These are phyloP conservation scores for Dysmachus trigonus DNA, from an alignment of 2,888 invertebrate species.

Conservation along the genomic window DNA sequence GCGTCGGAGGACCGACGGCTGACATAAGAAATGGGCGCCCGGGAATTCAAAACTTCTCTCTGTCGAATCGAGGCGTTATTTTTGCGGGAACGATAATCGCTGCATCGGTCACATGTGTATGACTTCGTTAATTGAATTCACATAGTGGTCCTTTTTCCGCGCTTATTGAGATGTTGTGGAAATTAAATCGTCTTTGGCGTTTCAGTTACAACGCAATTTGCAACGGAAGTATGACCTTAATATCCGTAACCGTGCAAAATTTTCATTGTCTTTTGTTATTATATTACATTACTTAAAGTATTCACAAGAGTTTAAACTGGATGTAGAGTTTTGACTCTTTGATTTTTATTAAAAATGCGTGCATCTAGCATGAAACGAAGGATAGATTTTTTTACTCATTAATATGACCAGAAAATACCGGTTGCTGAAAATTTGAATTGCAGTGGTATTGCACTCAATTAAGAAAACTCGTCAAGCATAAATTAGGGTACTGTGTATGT, in stretches of 20 bases:
- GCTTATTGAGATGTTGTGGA: conserved; percentile 28
- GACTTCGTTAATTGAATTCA: conserved; percentile 40
- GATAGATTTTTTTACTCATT: too few relatives aligned
- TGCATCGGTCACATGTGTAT: conserved; percentile 41
- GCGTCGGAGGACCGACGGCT: background rate
- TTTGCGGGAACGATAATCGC: conserved; percentile 38
- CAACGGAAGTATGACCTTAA: conserved; percentile 34
- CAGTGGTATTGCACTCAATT: too few relatives aligned
- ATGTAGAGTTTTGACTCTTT: background rate
- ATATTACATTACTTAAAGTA: background rate
- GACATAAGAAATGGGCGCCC: background rate
- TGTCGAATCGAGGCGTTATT: conserved; percentile 19
- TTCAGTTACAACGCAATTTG: conserved; percentile 21
- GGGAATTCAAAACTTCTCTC: background rate
- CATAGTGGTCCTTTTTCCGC: conserved; percentile 12
- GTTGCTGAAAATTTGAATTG: too few relatives aligned
- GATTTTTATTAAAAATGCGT: background rate
- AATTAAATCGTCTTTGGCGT: conserved; percentile 12
- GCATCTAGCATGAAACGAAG: background rate
- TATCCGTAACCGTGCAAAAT: conserved; percentile 1
- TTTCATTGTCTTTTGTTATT: background rate
- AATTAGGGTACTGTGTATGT: too few relatives aligned
- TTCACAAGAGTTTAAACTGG: background rate
- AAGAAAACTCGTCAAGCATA: too few relatives aligned
- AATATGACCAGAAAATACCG: too few relatives aligned